Evolutionary conservation across 2,888 invertebrate genomes (phyloP).

Genomic region (Caenorhabditis sp.): DNA sequence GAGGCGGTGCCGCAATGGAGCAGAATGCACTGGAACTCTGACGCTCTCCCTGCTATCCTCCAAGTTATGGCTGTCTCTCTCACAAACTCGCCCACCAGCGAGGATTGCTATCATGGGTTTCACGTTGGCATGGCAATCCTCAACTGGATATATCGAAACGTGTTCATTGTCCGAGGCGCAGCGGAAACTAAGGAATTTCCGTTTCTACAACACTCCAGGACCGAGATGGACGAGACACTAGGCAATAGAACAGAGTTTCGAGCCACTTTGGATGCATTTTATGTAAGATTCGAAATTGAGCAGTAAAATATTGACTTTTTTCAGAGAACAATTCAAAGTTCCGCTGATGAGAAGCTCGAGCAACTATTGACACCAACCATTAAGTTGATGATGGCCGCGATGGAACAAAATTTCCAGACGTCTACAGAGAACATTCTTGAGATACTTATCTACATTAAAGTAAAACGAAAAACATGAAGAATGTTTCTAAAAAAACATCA

Average conservation of each 20-base stretch:
- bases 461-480: not conserved
- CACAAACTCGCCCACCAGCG: slow-evolving; percentile 2
- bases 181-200: slow-evolving; percentile 47
- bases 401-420: slow-evolving; percentile 10
- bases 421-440: slow-evolving; percentile 43
- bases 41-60: slow-evolving; percentile 26
- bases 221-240: slow-evolving; percentile 42
- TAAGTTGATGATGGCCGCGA: slow-evolving; percentile 28
- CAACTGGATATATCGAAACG: slow-evolving; percentile 52
- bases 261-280: slow-evolving; percentile 37
- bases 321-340: slow-evolving; percentile 48
- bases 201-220: slow-evolving; percentile 32
- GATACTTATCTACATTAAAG: slow-evolving; percentile 45
- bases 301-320: not conserved
- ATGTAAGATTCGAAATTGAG: slow-evolving; percentile 6
- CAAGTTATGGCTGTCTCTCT: slow-evolving; percentile 22
- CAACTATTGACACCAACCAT: slow-evolving; percentile 41
- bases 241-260: slow-evolving; percentile 48
- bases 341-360: slow-evolving; percentile 52
- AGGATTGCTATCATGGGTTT: slow-evolving; percentile 41
- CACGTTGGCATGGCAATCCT: slow-evolving; percentile 44
- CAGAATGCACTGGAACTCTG: slow-evolving; percentile 46
- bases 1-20: slow-evolving; percentile 25
- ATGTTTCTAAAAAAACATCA: no score
- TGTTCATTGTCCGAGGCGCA: slow-evolving; percentile 42